Evolutionary conservation across 2,888 invertebrate genomes (phyloP).

Genomic region (Aspidapion aeneum): DNA sequence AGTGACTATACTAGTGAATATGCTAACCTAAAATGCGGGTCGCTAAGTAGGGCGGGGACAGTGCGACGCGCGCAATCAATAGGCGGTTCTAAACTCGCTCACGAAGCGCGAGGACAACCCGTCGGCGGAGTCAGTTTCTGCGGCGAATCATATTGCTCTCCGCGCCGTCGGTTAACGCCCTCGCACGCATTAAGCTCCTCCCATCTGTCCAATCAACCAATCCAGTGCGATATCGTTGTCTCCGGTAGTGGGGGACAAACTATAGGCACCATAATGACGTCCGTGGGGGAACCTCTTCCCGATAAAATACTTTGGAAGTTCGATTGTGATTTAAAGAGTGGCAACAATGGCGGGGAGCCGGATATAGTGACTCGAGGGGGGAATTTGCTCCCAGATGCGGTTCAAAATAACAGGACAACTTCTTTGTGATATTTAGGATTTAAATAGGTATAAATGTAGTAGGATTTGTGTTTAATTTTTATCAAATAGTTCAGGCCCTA

Average conservation of each 20-base stretch:
- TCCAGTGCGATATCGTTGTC: slow-evolving; percentile 19
- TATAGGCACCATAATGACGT: slow-evolving; percentile 14
- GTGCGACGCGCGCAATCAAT: slow-evolving; percentile 18
- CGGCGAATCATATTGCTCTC: slow-evolving; percentile 11
- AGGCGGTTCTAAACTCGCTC: slow-evolving; percentile 10
- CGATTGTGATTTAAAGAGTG: slow-evolving; percentile 46
- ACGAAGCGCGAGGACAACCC: slow-evolving; percentile 3
- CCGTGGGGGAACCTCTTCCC: slow-evolving; percentile 58
- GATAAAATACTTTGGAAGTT: slow-evolving; percentile 48
- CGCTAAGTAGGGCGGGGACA: slow-evolving; percentile 11
- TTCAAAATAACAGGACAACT: slow-evolving; percentile 47
- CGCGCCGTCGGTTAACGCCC: slow-evolving; percentile 41
- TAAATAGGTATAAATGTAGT: not conserved
- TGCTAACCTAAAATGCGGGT: slow-evolving; percentile 12
- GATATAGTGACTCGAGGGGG: slow-evolving; percentile 42
- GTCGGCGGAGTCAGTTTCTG: slow-evolving; percentile 20
- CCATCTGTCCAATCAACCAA: slow-evolving; percentile 11
- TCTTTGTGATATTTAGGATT: slow-evolving; percentile 45
- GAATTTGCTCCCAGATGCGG: slow-evolving; percentile 41
- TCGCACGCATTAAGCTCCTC: slow-evolving; percentile 64
- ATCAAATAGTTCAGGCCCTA: no score
- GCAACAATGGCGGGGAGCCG: slow-evolving; percentile 45
- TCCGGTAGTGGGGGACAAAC: slow-evolving; percentile 12
- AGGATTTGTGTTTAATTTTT: no score
- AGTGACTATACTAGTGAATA: slow-evolving; percentile 21